These are phyloP conservation scores for Heliopora coerulea DNA, from an alignment of 92 coral and sea anemone genomes.

Conservation along the genomic window DNA sequence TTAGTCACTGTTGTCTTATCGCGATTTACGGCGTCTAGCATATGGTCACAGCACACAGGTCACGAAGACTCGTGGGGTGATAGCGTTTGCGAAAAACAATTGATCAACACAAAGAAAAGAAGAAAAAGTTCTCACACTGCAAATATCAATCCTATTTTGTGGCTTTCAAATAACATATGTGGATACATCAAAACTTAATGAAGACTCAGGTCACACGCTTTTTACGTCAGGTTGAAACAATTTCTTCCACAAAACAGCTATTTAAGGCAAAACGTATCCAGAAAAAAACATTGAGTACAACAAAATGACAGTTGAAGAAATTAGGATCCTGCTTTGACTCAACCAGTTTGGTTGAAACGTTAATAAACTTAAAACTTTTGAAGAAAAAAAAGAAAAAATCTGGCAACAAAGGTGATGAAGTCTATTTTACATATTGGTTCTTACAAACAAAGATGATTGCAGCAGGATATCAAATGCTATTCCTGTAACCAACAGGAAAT, in stretches of 20 bases:
- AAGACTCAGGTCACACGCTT: not conserved
- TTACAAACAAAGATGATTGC: constrained; percentile 13
- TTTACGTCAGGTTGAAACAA: too few relatives aligned
- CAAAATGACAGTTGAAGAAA: too few relatives aligned
- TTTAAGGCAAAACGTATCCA: too few relatives aligned
- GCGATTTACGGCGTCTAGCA: constrained; percentile 7
- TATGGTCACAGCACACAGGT: not conserved
- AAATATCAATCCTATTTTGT: not conserved
- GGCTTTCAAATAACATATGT: constrained; percentile 4
- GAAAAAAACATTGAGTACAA: too few relatives aligned
- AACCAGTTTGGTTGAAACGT: not conserved
- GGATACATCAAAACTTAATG: not conserved
- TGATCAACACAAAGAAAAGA: constrained; percentile 12
- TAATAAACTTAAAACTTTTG: not conserved
- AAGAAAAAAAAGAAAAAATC: not conserved
- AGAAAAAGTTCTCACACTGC: not conserved
- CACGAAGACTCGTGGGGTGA: constrained; percentile 2
- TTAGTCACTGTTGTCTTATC: constrained; percentile 11
- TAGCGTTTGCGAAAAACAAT: constrained; percentile 16
- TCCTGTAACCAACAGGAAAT: constrained; percentile 3
- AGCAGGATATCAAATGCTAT: not conserved
- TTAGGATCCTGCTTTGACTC: too few relatives aligned
- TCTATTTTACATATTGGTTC: not conserved
- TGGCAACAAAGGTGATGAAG: not conserved
- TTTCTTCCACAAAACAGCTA: too few relatives aligned